Evolutionary conservation across 2,888 invertebrate species (phyloP).

Genomic region (Suillia variegata): DNA sequence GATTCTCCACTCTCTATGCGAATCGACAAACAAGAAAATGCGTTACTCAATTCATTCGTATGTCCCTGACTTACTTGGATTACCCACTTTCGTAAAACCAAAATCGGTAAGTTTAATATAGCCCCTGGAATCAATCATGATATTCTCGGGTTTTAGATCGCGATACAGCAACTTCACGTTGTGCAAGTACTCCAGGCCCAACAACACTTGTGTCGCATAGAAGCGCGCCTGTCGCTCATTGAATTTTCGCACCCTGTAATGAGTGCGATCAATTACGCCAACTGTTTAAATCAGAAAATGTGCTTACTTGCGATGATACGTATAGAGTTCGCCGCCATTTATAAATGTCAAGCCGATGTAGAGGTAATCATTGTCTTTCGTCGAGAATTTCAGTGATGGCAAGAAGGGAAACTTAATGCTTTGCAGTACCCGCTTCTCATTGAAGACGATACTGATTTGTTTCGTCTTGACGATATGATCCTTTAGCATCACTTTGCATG

Average conservation of each 20-base stretch:
- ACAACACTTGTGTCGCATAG: slow-evolving; percentile 87
- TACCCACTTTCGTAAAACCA: slow-evolving; percentile 83
- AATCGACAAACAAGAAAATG: too few species aligned
- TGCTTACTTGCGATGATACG: slow-evolving; percentile 69
- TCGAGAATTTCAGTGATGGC: slow-evolving; percentile 82
- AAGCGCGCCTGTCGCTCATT: slow-evolving; percentile 83
- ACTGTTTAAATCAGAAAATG: too few species aligned
- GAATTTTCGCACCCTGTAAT: slow-evolving; percentile 63
- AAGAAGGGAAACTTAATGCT: slow-evolving; percentile 88
- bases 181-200: slow-evolving; percentile 92
- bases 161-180: slow-evolving; percentile 85
- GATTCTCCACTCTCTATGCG: slow-evolving; percentile 64
- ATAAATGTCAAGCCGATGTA: slow-evolving; percentile 86
- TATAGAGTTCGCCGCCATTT: slow-evolving; percentile 87
- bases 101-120: slow-evolving; percentile 90
- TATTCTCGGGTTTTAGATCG: slow-evolving; percentile 92
- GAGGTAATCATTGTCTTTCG: slow-evolving; percentile 84
- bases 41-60: too few species aligned
- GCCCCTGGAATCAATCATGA: slow-evolving; percentile 78
- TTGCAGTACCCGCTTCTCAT: slow-evolving; percentile 89
- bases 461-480: slow-evolving; percentile 84
- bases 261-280: not conserved
- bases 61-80: too few species aligned
- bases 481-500: slow-evolving; percentile 90
- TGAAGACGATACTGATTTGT: slow-evolving; percentile 85